phyloP scores from a whole-genome alignment of 2,888 invertebrate genomes.

The Leptopilina drosophilae region DNA sequence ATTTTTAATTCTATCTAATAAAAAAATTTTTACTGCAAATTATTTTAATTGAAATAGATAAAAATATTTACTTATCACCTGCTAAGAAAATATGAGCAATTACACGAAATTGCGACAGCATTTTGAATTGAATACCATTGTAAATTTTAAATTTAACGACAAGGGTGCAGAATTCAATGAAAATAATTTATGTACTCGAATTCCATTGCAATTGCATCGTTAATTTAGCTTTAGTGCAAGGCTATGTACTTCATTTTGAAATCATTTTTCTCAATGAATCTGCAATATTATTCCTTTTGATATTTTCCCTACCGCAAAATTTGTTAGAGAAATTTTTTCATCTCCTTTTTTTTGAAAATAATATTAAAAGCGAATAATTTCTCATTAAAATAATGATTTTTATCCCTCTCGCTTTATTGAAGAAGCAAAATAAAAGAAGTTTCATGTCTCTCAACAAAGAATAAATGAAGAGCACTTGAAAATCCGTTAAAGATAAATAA shows the following conservation, averaged over 20 bases:
- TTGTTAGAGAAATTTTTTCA: neutral
- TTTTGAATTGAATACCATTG: neutral
- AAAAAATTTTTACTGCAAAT: no score
- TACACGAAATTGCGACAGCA: neutral
- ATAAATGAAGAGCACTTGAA: neutral
- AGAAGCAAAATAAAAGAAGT: neutral
- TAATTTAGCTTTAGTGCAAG: constrained; percentile 4
- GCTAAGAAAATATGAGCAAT: neutral
- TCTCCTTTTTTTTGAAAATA: neutral
- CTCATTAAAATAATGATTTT: neutral
- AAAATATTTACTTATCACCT: neutral
- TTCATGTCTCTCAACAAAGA: neutral
- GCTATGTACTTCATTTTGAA: constrained; percentile 3
- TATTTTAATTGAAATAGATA: neutral
- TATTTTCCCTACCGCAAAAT: neutral
- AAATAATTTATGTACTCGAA: constrained; percentile 10
- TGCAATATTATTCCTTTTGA: neutral
- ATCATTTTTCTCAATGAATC: constrained; percentile 29
- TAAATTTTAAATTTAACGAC: neutral
- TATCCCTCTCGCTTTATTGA: no score
- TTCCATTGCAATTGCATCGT: constrained; percentile 20
- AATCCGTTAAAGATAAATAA: constrained; percentile 12
- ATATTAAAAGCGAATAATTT: constrained; percentile 4
- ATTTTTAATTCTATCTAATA: no score
- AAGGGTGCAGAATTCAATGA: neutral